Base-by-base conservation (phyloP, 1,140 invertebrate genomes). In the Papilio helenus region DNA sequence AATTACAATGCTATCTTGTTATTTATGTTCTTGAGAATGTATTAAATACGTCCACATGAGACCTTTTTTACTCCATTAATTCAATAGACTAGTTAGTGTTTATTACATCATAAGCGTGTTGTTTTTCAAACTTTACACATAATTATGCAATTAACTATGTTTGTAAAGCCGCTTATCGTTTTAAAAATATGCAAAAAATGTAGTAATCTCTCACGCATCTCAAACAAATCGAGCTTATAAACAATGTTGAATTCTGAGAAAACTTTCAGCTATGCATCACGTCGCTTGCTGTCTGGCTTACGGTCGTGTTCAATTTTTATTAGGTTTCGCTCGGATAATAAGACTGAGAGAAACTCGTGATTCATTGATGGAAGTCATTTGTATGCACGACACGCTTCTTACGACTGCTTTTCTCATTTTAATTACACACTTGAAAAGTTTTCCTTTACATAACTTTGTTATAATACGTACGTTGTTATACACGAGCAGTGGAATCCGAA, bases 201-300 rank as follows among this genome's bases (percentile, higher is more conserved):
- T 29, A 61, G 2, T 16, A 51, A 76, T 34, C 76, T 76, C 73
- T 61, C 76, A 77, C 51, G 76, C 55, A 77, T 42, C 58, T 65
- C 51, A 77, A 77, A 77, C 55, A 77, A 77, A 34, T 61, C 51
- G 23, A 29, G 76, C 29, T 61, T 61, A 61, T 44, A 55, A 77
- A 76, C 76, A 77, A 77, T 77, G 76, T 77, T 77, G 26, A 77
- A 77, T 77, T 65, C 51, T 77, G 76, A 77, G 76, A 77, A 77
- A 77, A 77, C 76, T 77, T 77, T 77, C 76, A 77, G 55, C 76
- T 76, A 34, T 55, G 51, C 76, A 61, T 77, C 58, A 77, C 34
- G 55, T 77, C 76, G 55, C 58, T 26, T 29, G 74, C 14, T 55
- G 55, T 58, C 23, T 58, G 74, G 26, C 34, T 55, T 34, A 76